Percentiles rank a stretch among this genome's conserved stretches.
These are phyloP conservation scores for Apodemia hepburni DNA, from an alignment of 2,888 invertebrate genomes.

Conservation along the genomic window DNA sequence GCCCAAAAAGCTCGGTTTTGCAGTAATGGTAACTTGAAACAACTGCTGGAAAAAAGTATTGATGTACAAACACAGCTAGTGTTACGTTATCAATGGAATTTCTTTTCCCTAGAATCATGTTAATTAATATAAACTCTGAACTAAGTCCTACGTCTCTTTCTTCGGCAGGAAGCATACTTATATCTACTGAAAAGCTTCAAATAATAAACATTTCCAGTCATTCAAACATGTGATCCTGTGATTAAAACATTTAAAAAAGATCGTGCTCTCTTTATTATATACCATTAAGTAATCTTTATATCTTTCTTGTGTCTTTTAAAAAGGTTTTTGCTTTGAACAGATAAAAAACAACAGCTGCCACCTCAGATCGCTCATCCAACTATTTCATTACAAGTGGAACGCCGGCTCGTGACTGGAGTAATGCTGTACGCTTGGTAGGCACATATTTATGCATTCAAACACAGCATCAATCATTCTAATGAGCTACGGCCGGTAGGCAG, in stretches of 20 bases:
- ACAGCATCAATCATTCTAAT: slow-evolving; percentile 77
- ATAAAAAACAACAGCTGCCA: slow-evolving; percentile 9
- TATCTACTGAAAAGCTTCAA: background rate
- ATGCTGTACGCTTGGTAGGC: slow-evolving; percentile 50
- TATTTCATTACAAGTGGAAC: slow-evolving; percentile 29
- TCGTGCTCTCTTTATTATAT: background rate
- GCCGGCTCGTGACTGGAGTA: slow-evolving; percentile 51
- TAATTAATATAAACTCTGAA: too few relatives aligned
- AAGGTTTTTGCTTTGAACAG: background rate
- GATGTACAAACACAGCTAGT: too few relatives aligned
- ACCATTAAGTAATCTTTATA: background rate
- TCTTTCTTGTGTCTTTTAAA: background rate
- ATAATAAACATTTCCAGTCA: background rate
- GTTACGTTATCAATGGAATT: too few relatives aligned
- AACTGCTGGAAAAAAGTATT: too few relatives aligned
- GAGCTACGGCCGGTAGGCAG: slow-evolving; percentile 56
- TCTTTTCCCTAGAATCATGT: too few relatives aligned
- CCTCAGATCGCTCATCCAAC: slow-evolving; percentile 42
- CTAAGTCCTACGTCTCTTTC: too few relatives aligned
- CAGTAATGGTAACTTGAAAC: too few relatives aligned
- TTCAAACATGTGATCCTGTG: background rate
- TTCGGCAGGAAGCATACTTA: too few relatives aligned
- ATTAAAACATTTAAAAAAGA: background rate
- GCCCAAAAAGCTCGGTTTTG: too few relatives aligned
- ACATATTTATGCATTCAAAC: slow-evolving; percentile 70